Conservation (phyloP, 2,797 vertebrate genomes). For the Crocidura indochinensis region DNA sequence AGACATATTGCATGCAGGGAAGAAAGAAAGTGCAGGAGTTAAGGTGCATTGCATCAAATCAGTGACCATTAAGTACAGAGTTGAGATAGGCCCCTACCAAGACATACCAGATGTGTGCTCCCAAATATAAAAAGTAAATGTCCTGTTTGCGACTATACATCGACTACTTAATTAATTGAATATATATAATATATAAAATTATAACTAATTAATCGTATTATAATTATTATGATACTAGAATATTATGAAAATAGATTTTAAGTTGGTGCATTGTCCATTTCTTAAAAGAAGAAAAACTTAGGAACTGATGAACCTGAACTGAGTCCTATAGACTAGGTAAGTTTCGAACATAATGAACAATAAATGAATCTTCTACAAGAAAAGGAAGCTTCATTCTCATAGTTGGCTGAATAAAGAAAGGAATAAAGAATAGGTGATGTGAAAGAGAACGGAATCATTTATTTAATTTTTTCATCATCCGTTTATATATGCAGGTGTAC, state of each 20-base stretch:
- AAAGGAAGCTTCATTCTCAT: not conserved
- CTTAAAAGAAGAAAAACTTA: not conserved
- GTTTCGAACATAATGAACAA: not conserved
- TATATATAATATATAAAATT: not conserved
- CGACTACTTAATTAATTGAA: not conserved
- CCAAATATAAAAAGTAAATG: no score
- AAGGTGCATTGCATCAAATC: no score
- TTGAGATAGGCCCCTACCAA: no score
- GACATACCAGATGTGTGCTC: no score
- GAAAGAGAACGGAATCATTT: not conserved
- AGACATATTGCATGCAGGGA: no score
- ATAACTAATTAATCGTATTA: no score
- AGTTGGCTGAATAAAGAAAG: not conserved
- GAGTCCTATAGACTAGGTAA: not conserved
- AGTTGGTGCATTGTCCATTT: not conserved
- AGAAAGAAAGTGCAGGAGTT: no score
- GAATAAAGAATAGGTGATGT: not conserved
- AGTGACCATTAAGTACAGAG: no score
- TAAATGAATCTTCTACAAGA: not conserved
- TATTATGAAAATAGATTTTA: not conserved
- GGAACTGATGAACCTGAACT: not conserved
- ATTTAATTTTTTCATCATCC: not conserved
- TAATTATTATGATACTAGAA: conserved; percentile 21
- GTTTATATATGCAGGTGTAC: not conserved
- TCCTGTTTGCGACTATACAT: not conserved